phyloP scores from a whole-genome alignment of 2,797 vertebrate species.

The Heteromormyrus szaboi region DNA sequence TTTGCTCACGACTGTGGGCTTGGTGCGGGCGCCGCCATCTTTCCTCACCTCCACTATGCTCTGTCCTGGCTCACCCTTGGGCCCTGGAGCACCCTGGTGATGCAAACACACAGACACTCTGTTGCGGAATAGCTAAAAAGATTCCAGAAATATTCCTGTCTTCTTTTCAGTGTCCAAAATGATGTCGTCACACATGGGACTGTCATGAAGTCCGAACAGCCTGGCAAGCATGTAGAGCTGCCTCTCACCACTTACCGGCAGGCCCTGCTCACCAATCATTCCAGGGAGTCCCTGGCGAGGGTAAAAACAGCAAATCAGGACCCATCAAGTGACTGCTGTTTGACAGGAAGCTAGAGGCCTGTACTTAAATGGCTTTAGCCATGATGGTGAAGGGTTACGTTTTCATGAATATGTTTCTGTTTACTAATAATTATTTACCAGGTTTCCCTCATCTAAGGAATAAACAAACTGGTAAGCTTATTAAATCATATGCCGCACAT shows the following conservation, averaged over 20 bases:
- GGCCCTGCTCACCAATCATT: conserved; percentile 60
- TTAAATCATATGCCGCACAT: not conserved
- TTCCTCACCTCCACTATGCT: conserved; percentile 54
- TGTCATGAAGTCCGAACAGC: not conserved
- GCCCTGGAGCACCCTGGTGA: conserved; percentile 50
- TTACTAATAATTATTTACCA: not conserved
- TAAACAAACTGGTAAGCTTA: not conserved
- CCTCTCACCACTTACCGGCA: conserved; percentile 67
- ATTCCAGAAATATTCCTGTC: not conserved
- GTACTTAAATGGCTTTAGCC: not conserved
- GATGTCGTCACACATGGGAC: not conserved
- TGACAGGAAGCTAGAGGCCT: not conserved
- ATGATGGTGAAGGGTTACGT: not conserved
- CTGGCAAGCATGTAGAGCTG: not conserved
- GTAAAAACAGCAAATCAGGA: conserved; percentile 27
- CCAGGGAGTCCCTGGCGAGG: conserved; percentile 67
- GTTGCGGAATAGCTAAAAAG: not conserved
- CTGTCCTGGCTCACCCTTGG: conserved; percentile 58
- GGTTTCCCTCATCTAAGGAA: not conserved
- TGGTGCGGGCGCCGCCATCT: not conserved
- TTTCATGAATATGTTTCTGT: not conserved
- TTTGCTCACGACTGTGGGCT: not conserved
- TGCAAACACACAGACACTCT: not conserved
- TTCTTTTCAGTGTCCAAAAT: not conserved
- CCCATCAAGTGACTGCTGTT: not conserved